phyloP scores from a whole-genome alignment of 2,888 invertebrate species.

The Subacronicta megacephala region DNA sequence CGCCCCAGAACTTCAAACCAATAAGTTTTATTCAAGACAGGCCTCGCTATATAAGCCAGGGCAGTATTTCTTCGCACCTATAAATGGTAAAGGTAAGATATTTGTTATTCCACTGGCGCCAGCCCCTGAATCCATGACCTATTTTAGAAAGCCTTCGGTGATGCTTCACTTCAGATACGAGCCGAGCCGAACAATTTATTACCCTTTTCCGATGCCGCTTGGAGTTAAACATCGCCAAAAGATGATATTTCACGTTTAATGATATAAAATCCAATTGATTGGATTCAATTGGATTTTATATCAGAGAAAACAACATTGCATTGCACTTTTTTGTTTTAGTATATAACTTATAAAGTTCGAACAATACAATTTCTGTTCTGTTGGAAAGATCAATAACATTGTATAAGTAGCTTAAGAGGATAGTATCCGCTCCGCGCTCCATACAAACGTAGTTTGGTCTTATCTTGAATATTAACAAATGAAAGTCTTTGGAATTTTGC shows the following conservation, averaged over 20 bases:
- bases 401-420: too few species aligned
- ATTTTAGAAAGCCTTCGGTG: slow-evolving; percentile 72
- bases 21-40: slow-evolving; percentile 47
- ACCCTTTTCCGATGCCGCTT: slow-evolving; percentile 49
- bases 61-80: slow-evolving; percentile 31
- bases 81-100: slow-evolving; percentile 50
- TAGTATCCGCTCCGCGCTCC: too few species aligned
- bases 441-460: too few species aligned
- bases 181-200: slow-evolving; percentile 68
- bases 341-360: too few species aligned
- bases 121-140: slow-evolving; percentile 73
- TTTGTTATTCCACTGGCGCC: slow-evolving; percentile 64
- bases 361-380: too few species aligned
- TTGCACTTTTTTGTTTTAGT: too few species aligned
- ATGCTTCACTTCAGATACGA: slow-evolving; percentile 73
- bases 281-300: too few species aligned
- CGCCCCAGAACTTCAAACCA: slow-evolving; percentile 20
- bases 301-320: slow-evolving; percentile 5
- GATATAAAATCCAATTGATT: slow-evolving; percentile 19
- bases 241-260: slow-evolving; percentile 37
- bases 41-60: slow-evolving; percentile 31
- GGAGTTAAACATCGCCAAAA: slow-evolving; percentile 48
- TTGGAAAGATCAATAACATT: too few species aligned
- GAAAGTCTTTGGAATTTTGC: too few species aligned
- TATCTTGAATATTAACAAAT: too few species aligned